phyloP scores from a whole-genome alignment of 2,797 vertebrate genomes.

The Micropoecilia bifurca region DNA sequence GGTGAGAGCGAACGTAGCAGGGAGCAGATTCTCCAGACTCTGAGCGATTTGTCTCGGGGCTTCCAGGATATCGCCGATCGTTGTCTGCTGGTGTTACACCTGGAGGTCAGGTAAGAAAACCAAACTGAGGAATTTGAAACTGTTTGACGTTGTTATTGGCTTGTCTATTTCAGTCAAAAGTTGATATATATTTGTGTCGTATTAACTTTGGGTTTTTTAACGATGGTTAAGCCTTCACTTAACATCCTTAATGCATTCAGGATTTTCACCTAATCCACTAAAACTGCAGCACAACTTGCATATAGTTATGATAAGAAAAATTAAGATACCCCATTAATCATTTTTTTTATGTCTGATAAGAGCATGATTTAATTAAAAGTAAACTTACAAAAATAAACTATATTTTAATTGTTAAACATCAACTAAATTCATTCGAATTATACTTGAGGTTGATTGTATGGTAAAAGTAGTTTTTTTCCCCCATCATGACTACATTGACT shows the following conservation, averaged over 20 bases:
- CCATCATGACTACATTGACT: neutral
- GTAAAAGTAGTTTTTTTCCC: neutral
- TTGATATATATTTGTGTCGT: neutral
- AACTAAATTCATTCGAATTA: neutral
- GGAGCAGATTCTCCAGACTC: conserved; percentile 93
- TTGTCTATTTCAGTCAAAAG: neutral
- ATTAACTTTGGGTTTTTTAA: neutral
- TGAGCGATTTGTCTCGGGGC: conserved; percentile 88
- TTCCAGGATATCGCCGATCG: conserved; percentile 97
- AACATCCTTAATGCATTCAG: neutral
- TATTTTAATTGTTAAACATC: neutral
- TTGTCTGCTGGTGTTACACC: conserved; percentile 92
- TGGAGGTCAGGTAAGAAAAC: conserved; percentile 92
- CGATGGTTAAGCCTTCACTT: neutral
- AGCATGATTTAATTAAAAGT: neutral
- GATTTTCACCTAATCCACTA: neutral
- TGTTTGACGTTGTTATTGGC: neutral
- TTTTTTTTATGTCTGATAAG: neutral
- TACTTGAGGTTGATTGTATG: neutral
- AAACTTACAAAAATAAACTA: neutral
- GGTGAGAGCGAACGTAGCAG: conserved; percentile 87
- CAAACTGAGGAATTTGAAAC: neutral
- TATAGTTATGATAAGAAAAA: neutral
- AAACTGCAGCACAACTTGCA: neutral
- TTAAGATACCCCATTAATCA: neutral